A percentile compares a stretch with the other conserved stretches of the same genome.
phyloP scores from a whole-genome alignment of 1,140 invertebrate species.

The Caenorhabditis inopinata region DNA sequence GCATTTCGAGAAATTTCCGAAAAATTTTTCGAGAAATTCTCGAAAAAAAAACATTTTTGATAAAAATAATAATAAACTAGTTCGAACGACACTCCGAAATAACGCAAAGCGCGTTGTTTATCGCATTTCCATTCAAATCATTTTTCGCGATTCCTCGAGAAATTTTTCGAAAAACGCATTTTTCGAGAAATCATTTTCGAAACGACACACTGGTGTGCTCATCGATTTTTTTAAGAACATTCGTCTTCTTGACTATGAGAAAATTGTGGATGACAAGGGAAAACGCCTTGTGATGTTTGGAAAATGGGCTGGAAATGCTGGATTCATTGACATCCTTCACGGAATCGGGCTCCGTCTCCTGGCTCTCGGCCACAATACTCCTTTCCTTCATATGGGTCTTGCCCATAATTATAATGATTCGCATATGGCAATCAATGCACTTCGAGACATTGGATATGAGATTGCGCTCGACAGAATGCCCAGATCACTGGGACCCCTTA shows the following conservation, averaged over 20 bases:
- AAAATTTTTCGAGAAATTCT: too few species aligned
- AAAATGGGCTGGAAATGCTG: conserved; percentile 95
- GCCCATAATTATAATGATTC: conserved; percentile 97
- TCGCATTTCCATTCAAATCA: too few species aligned
- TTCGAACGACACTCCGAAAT: too few species aligned
- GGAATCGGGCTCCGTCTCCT: conserved; percentile 81
- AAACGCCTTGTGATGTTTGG: conserved; percentile 95
- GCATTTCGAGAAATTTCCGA: too few species aligned
- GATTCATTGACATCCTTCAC: conserved; percentile 97
- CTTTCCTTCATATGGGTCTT: conserved; percentile 97
- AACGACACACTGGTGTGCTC: too few species aligned
- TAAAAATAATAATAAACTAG: too few species aligned
- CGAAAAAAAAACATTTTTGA: too few species aligned
- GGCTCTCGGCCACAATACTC: conserved; percentile 95
- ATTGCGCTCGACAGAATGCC: conserved; percentile 95
- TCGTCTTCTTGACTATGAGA: conserved; percentile 93
- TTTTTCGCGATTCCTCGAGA: too few species aligned
- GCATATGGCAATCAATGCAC: conserved; percentile 92
- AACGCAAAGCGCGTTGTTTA: too few species aligned
- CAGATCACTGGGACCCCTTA: conserved; percentile 91
- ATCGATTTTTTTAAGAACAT: too few species aligned
- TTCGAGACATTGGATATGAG: conserved; percentile 95
- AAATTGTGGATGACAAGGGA: conserved; percentile 83
- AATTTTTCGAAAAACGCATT: too few species aligned
- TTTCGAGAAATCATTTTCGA: too few species aligned